A percentile compares a stretch with the other conserved stretches of the same genome.
phyloP scores from a whole-genome alignment of 2,113 vertebrate genomes.

The Amblyornis subalaris region DNA sequence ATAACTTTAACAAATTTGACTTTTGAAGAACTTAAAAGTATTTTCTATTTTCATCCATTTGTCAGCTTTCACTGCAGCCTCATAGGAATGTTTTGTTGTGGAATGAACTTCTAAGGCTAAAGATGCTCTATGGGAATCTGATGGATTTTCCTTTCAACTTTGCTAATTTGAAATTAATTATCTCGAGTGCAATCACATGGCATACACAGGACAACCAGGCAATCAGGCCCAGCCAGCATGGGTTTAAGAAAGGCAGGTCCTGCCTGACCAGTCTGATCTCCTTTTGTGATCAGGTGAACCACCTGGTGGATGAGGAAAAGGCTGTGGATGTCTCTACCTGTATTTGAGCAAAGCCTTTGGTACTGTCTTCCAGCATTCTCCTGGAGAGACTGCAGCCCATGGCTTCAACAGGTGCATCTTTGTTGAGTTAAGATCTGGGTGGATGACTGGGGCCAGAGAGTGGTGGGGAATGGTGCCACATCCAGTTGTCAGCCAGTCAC shows the following conservation, averaged over 20 bases:
- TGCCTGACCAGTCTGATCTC: not conserved
- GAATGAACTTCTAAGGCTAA: not conserved
- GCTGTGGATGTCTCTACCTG: not conserved
- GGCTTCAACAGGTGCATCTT: not conserved
- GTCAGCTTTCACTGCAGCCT: not conserved
- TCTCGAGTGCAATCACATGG: not conserved
- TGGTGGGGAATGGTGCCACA: not conserved
- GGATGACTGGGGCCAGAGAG: not conserved
- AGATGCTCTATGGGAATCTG: not conserved
- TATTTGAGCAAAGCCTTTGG: not conserved
- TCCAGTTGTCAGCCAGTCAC: not conserved
- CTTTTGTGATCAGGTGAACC: not conserved
- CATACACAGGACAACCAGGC: not conserved
- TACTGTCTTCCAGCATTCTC: not conserved
- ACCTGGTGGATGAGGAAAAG: not conserved
- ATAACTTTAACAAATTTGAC: not conserved
- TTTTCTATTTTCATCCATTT: not conserved
- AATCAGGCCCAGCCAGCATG: not conserved
- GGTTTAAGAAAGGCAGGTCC: not conserved
- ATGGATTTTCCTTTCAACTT: constrained; percentile 12
- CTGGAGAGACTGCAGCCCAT: not conserved
- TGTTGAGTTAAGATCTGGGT: accelerated
- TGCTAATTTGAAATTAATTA: not conserved
- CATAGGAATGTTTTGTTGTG: not conserved
- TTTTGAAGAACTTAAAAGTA: not conserved